Evolutionary conservation across 1,140 invertebrate genomes (phyloP), one percentile per base, ranked within the genome.

Genomic region (Drosophila lacertosa): DNA sequence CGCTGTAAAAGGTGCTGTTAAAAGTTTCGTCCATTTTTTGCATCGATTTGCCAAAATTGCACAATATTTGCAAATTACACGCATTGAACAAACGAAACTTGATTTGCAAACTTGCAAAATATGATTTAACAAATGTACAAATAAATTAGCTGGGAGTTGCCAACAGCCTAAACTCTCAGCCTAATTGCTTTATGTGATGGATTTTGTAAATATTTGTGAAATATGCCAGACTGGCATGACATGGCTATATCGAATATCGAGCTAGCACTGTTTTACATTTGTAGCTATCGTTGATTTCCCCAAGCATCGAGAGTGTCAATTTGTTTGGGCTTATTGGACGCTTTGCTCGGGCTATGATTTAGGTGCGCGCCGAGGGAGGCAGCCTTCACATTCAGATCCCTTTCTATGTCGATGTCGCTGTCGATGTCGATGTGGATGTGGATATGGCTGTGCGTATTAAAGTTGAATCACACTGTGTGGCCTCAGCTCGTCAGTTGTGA

Each of bases 231-330:
- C 13, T 16, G 20, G 13, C 5, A 51, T 35, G 13, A n/a, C n/a
- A 7, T 29, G 20, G 3, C 47, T 11, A 32, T 29, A 16, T 57
- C 26, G 18, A n/a, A 32, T 29, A 16, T 57, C 26, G 18, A n/a
- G 51, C 16, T 15, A 22, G 45, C 51, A 51, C 35, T 47, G 53
- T 86, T 77, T 74, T 62, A 70, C 18, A 62, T 81, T 67, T 81
- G 69, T 60, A 40, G 54, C 73, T 33, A 64, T 37, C 54, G 50
- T 42, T 84, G 77, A 84, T 86, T 84, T 84, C 81, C 81, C 81
- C 81, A 84, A 81, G 77, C 81, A 81, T 53, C 33, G 65, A 70
- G 58, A 74, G 77, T 88, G 82, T 81, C 81, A 86, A 86, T 84
- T 77, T 81, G 81, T 74, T 77, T 50, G 53, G 63, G 79, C 62